A percentile compares a stretch with the other conserved stretches of the same genome.
phyloP scores from a whole-genome alignment of 2,888 invertebrate species.

The Himalopsyche anomala region DNA sequence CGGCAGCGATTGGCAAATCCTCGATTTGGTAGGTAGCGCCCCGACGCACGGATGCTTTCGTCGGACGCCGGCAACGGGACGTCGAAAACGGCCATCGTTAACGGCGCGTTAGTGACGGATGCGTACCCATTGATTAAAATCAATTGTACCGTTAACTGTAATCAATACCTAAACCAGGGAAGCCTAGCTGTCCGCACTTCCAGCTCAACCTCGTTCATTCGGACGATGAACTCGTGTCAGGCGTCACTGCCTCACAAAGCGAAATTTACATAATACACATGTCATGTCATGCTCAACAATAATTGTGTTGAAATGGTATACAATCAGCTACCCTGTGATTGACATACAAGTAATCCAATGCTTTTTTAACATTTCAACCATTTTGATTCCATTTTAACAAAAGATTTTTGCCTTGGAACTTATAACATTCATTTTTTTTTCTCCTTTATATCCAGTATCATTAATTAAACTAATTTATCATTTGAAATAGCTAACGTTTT shows the following conservation, averaged over 20 bases:
- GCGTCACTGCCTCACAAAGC: conserved; percentile 13
- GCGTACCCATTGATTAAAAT: conserved; percentile 57
- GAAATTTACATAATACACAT: background rate
- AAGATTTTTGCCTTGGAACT: too few species aligned
- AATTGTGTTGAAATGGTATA: background rate
- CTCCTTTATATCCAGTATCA: too few species aligned
- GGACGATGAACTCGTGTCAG: conserved; percentile 8
- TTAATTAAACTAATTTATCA: too few species aligned
- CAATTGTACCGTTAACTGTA: conserved; percentile 60
- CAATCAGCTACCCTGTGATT: background rate
- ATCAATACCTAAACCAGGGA: conserved; percentile 54
- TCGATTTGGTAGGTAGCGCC: background rate
- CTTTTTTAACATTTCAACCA: too few species aligned
- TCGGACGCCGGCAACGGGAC: conserved; percentile 34
- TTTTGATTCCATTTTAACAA: too few species aligned
- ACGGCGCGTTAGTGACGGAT: conserved; percentile 46
- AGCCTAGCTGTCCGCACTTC: conserved; percentile 28
- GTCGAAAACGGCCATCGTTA: conserved; percentile 49
- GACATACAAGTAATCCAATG: too few species aligned
- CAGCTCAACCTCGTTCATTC: conserved; percentile 15
- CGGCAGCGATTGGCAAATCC: conserved; percentile 21
- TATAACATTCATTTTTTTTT: too few species aligned
- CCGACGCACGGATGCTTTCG: conserved; percentile 23
- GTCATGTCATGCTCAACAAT: background rate
- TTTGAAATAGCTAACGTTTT: too few species aligned